These are phyloP conservation scores for Alca torda DNA, from an alignment of 2,797 vertebrate genomes.

Conservation along the genomic window DNA sequence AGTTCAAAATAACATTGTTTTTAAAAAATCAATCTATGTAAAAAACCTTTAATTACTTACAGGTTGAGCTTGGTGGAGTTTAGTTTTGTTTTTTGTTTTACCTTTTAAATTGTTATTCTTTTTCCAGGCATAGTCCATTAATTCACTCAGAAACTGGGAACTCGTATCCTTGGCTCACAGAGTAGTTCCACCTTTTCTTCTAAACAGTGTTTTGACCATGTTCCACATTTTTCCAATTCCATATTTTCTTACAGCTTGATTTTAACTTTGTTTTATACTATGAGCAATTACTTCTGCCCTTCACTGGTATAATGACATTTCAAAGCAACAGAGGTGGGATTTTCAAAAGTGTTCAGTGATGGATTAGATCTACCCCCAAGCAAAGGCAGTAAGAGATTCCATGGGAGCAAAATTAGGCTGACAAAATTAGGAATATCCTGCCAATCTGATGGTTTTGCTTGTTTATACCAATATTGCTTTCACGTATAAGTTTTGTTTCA, in stretches of 20 bases:
- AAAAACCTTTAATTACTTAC: conserved; percentile 10
- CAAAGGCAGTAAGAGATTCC: neutral
- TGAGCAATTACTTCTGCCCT: neutral
- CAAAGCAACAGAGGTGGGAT: neutral
- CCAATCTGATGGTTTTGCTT: neutral
- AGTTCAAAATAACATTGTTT: conserved; percentile 14
- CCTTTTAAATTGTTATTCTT: neutral
- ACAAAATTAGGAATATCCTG: neutral
- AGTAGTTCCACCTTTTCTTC: neutral
- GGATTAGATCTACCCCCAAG: neutral
- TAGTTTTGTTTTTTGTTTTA: neutral
- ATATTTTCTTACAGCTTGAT: neutral
- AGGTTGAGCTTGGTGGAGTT: neutral
- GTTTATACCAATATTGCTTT: neutral
- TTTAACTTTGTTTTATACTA: neutral
- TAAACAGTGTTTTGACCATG: neutral
- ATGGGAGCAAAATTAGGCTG: neutral
- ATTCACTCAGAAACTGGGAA: neutral
- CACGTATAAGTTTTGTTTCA: neutral
- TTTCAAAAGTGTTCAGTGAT: neutral
- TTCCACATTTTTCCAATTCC: neutral
- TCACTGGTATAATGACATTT: neutral
- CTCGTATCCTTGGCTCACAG: neutral
- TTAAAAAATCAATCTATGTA: neutral
- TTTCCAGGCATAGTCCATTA: neutral